A percentile compares a stretch with the other conserved stretches of the same genome.
These are phyloP conservation scores for Xanthorhoe designata DNA, from an alignment of 2,888 invertebrate genomes.

Conservation along the genomic window DNA sequence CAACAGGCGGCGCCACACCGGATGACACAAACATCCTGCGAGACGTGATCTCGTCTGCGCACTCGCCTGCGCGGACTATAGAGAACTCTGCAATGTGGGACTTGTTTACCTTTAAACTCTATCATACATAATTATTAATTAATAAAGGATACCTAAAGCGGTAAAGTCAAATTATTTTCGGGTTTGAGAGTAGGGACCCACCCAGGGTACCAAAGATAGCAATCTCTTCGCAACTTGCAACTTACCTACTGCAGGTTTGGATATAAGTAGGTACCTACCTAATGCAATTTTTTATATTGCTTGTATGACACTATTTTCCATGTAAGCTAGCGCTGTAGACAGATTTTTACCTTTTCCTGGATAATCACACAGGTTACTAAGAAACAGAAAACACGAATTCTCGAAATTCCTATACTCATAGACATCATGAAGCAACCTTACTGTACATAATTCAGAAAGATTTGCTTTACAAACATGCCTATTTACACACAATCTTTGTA, in stretches of 20 bases:
- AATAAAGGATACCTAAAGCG: no score
- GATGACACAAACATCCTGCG: slow-evolving; percentile 43
- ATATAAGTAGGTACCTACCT: no score
- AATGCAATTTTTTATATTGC: no score
- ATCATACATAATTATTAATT: no score
- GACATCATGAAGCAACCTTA: slow-evolving; percentile 42
- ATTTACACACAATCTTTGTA: slow-evolving; percentile 50
- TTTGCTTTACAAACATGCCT: slow-evolving; percentile 53
- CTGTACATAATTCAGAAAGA: slow-evolving; percentile 52
- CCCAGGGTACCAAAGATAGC: no score
- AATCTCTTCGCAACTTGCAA: no score
- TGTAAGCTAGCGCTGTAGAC: no score
- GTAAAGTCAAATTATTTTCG: no score
- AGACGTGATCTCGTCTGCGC: slow-evolving; percentile 44
- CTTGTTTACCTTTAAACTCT: no score
- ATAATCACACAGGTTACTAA: slow-evolving; percentile 67
- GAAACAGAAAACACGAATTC: slow-evolving; percentile 64
- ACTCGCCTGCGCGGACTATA: slow-evolving; percentile 49
- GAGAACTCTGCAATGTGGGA: slow-evolving; percentile 52
- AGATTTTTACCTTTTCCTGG: slow-evolving; percentile 60
- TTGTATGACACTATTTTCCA: no score
- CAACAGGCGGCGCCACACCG: slow-evolving; percentile 12
- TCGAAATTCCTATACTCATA: slow-evolving; percentile 55
- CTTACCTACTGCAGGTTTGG: no score
- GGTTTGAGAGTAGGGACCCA: no score